These are phyloP conservation scores for Pyrocephalus nanus DNA, from an alignment of 2,797 vertebrate species.

Conservation along the genomic window DNA sequence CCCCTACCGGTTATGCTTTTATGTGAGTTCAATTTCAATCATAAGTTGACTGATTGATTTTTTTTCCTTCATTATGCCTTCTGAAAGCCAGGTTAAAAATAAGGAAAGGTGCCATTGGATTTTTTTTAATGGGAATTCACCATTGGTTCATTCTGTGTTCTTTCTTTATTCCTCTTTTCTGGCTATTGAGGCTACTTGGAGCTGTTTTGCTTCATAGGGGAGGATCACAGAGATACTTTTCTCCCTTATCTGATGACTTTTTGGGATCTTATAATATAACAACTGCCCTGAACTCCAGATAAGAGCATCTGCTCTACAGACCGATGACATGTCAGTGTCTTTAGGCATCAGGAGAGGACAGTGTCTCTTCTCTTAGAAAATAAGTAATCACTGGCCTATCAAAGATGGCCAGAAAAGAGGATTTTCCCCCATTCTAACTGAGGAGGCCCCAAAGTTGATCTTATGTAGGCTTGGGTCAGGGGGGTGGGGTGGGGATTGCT, in stretches of 20 bases:
- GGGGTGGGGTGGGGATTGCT: rapidly evolving
- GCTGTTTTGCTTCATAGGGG: not conserved
- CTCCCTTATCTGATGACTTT: not conserved
- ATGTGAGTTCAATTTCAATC: not conserved
- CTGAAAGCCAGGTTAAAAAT: not conserved
- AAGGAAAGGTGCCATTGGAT: not conserved
- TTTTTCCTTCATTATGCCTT: not conserved
- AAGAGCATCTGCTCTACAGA: not conserved
- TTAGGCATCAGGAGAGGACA: not conserved
- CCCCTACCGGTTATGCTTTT: not conserved
- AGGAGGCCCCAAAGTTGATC: not conserved
- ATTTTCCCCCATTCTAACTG: not conserved
- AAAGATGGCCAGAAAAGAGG: not conserved
- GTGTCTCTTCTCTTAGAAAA: not conserved
- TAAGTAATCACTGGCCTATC: not conserved
- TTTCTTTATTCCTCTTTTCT: not conserved
- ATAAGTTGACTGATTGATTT: not conserved
- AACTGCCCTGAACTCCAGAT: not conserved
- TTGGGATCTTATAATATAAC: not conserved
- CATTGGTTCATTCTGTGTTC: conserved; percentile 39
- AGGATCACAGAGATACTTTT: not conserved
- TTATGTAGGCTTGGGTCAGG: not conserved
- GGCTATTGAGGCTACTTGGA: not conserved
- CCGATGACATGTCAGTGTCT: not conserved
- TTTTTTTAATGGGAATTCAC: conserved; percentile 43